Evolutionary conservation across 2,797 vertebrate genomes (phyloP).

Genomic region (Acipenser oxyrinchus): DNA sequence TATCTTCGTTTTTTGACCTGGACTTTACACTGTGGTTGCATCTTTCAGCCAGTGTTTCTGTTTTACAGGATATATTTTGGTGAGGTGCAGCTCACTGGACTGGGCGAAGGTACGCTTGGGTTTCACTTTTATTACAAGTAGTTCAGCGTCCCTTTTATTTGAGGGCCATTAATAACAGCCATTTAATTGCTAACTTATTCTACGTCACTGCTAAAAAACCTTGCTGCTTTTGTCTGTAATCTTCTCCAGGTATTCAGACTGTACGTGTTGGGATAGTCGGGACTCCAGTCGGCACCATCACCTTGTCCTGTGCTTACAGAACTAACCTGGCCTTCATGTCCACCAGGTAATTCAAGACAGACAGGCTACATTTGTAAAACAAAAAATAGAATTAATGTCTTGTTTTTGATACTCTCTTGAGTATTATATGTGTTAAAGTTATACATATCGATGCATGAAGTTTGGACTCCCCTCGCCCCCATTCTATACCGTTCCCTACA

Average conservation of each 20-base stretch:
- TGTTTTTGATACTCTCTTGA: no score
- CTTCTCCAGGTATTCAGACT: conserved; percentile 81
- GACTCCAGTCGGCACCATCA: conserved; percentile 90
- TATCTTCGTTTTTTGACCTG: conserved; percentile 8
- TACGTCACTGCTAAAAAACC: no score
- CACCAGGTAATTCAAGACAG: conserved; percentile 65
- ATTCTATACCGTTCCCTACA: no score
- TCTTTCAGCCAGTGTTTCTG: conserved; percentile 16
- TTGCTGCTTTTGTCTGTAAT: neutral
- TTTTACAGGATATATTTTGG: conserved; percentile 89
- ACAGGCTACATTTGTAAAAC: neutral
- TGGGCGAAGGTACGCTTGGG: conserved; percentile 81
- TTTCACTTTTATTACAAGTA: no score
- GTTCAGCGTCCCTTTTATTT: no score
- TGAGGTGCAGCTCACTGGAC: conserved; percentile 86
- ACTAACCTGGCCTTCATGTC: conserved; percentile 97
- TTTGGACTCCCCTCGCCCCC: no score
- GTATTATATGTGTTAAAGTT: no score
- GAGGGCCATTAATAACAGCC: no score
- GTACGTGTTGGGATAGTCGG: conserved; percentile 93
- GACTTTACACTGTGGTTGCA: neutral
- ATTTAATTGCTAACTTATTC: no score
- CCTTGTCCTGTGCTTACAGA: conserved; percentile 92
- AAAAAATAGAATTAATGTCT: no score
- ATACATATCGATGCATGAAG: no score